Evolutionary conservation across 2,888 invertebrate genomes (phyloP).

Genomic region (Drosophila diplacantha): DNA sequence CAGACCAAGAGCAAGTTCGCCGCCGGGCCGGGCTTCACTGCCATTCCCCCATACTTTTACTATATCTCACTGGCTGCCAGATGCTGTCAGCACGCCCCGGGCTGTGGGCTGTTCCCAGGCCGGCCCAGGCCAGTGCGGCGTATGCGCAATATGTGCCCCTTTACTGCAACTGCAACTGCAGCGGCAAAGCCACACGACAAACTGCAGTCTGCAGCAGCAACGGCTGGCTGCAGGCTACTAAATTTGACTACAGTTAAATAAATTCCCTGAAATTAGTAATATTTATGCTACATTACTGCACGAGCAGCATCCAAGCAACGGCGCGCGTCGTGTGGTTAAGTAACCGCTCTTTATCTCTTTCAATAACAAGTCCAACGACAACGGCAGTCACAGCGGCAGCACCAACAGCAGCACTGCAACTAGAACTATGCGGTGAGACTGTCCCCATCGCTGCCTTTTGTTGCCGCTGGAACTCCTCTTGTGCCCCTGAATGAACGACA

Average conservation of each 20-base stretch:
- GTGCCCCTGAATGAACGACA: constrained; percentile 56
- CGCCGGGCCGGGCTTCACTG: constrained; percentile 27
- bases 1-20: constrained; percentile 61
- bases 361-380: constrained; percentile 66
- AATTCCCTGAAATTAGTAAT: constrained; percentile 72
- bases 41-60: constrained; percentile 11
- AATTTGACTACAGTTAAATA: constrained; percentile 69
- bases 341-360: constrained; percentile 72
- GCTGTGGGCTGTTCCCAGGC: constrained; percentile 48
- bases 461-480: constrained; percentile 40
- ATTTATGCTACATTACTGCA: constrained; percentile 67
- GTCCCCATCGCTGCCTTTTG: constrained; percentile 53
- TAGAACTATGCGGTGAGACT: constrained; percentile 57
- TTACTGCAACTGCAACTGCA: constrained; percentile 10
- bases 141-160: constrained; percentile 60
- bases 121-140: constrained; percentile 42
- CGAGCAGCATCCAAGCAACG: constrained; percentile 46
- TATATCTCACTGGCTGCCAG: constrained; percentile 32
- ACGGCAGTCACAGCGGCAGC: constrained; percentile 17
- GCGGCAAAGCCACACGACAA: background rate
- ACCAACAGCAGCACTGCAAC: constrained; percentile 29
- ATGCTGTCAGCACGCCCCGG: constrained; percentile 66
- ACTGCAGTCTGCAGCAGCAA: constrained; percentile 30
- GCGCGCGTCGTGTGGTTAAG: constrained; percentile 68
- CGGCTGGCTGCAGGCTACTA: constrained; percentile 55